phyloP scores from a whole-genome alignment of 2,888 invertebrate species.

The Coenonympha glycerion region DNA sequence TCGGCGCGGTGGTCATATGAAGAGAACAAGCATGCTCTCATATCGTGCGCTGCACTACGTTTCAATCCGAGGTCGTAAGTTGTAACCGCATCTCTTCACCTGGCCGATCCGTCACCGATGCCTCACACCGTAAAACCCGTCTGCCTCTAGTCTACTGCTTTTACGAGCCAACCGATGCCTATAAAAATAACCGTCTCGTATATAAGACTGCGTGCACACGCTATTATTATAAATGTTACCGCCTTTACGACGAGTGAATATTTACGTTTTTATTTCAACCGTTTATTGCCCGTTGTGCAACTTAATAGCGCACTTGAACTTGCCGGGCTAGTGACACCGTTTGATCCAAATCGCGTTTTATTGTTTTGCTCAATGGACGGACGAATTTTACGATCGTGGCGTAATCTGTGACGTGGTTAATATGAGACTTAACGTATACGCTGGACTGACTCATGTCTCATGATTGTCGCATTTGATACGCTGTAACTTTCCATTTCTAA shows the following conservation, averaged over 20 bases:
- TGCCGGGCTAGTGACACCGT: constrained; percentile 70
- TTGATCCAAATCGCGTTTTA: constrained; percentile 72
- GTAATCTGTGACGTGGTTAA: constrained; percentile 64
- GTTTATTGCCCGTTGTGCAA: constrained; percentile 70
- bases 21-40: constrained; percentile 5
- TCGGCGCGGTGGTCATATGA: not conserved
- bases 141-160: constrained; percentile 68
- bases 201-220: constrained; percentile 45
- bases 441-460: constrained; percentile 49
- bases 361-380: constrained; percentile 70
- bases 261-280: constrained; percentile 68
- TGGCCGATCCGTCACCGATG: constrained; percentile 48
- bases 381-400: constrained; percentile 67
- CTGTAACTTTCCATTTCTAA: constrained; percentile 56
- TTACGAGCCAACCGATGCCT: constrained; percentile 64
- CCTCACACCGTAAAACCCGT: constrained; percentile 59
- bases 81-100: constrained; percentile 53
- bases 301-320: constrained; percentile 74
- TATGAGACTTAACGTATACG: constrained; percentile 55
- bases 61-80: constrained; percentile 35
- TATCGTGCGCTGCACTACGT: constrained; percentile 18
- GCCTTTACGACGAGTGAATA: constrained; percentile 44
- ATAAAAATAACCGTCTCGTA: constrained; percentile 68
- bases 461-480: too few relatives aligned
- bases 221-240: constrained; percentile 52